phyloP scores from a whole-genome alignment of 2,888 invertebrate genomes.

The Sinopyrophorus schimmeli region DNA sequence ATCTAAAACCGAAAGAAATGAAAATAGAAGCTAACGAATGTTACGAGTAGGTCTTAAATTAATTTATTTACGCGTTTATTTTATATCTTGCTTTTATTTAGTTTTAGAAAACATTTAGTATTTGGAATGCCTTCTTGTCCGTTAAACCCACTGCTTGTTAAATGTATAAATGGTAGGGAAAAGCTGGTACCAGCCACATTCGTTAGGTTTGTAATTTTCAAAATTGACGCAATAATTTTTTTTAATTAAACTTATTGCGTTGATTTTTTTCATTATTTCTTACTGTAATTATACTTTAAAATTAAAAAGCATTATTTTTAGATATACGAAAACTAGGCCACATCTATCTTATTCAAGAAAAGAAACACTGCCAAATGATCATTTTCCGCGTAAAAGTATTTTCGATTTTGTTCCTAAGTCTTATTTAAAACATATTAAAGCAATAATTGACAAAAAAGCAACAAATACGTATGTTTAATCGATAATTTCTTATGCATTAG shows the following conservation, averaged over 20 bases:
- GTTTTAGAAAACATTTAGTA: constrained; percentile 38
- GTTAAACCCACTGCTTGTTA: constrained; percentile 40
- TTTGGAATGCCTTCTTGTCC: constrained; percentile 43
- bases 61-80: too few species aligned
- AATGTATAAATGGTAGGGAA: constrained; percentile 38
- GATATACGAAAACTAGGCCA: constrained; percentile 44
- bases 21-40: constrained; percentile 4
- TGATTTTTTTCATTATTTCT: too few species aligned
- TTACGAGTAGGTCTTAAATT: constrained; percentile 35
- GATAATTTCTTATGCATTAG: too few species aligned
- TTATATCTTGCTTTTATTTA: constrained; percentile 16
- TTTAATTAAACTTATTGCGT: too few species aligned
- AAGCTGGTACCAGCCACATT: constrained; percentile 41
- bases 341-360: constrained; percentile 44
- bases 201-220: constrained; percentile 41
- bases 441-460: constrained; percentile 5
- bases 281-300: too few species aligned
- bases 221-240: too few species aligned
- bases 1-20: constrained; percentile 10
- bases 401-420: constrained; percentile 16
- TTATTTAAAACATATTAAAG: constrained; percentile 7
- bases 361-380: constrained; percentile 34
- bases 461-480: neutral
- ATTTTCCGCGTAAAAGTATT: constrained; percentile 9
- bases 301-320: constrained; percentile 27